Evolutionary conservation across 2,113 vertebrate species (phyloP), one percentile per base, ranked within the genome.

Genomic region (Lepus americanus): DNA sequence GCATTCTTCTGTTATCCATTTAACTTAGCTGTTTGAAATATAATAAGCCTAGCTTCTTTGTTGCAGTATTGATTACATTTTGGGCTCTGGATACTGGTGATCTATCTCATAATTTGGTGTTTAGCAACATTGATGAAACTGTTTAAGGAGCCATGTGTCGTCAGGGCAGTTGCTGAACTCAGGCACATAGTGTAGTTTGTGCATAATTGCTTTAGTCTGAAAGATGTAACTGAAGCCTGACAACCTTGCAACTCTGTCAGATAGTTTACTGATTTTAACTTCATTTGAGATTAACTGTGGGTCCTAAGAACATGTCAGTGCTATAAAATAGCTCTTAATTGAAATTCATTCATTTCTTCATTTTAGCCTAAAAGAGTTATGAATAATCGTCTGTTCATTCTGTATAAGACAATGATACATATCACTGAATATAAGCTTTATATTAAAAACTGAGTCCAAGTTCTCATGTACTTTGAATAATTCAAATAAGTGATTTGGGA

Each of bases 191-290:
- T 59, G 55, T 49, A 77, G 76, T 49, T 83, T 87, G 39, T 53
- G 4, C 36, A 5, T 95, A 88, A 96, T 67, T 36, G 81, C 6
- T 51, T 96, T 94, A 27, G 31, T 44, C 77, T 90, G 39, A 83
- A 90, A 72, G 80, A 82, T 78, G 59, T 87, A 85, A 85, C 49
- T 22, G 27, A 69, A 93, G 80, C 33, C 16, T 73, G 74, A 94
- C 72, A 61, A 81, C 64, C 36, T 93, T 93, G 33, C 19, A 87
- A 73, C n/a, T 93, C 66, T 92, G 1, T 87, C 90, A 87, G 25
- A 44, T 88, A 72, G 70, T 89, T 96, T 95, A 92, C 69, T 87
- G 78, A 31, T 94, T 95, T 96, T 61, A 87, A 94, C 69, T 81
- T 90, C 59, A 74, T 92, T 91, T 74, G 84, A 95, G 70, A 89